Evolutionary conservation across 2,113 vertebrate species (phyloP).

Genomic region (Raja brachyura): DNA sequence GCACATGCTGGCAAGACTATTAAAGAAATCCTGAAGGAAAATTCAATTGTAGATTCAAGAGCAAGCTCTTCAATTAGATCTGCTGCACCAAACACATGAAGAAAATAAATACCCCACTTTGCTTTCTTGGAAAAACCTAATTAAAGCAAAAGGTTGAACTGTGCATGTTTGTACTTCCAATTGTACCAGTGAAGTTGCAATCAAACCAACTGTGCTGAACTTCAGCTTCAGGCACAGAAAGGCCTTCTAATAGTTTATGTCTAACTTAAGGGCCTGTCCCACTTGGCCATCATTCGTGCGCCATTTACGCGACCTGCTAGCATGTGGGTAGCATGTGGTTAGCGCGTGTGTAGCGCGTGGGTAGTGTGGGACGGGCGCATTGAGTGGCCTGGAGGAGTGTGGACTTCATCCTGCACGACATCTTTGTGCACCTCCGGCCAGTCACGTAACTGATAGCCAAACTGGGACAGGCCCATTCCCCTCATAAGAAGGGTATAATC

Average conservation of each 20-base stretch:
- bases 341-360: too few relatives aligned
- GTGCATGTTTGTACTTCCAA: background rate
- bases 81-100: background rate
- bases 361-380: too few relatives aligned
- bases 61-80: background rate
- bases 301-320: too few relatives aligned
- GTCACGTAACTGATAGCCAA: too few relatives aligned
- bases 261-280: background rate
- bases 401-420: too few relatives aligned
- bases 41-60: background rate
- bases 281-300: too few relatives aligned
- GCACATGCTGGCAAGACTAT: conserved; percentile 8
- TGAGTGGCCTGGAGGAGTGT: too few relatives aligned
- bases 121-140: background rate
- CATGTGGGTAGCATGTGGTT: too few relatives aligned
- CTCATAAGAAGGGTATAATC: background rate
- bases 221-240: background rate
- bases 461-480: too few relatives aligned
- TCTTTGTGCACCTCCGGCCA: too few relatives aligned
- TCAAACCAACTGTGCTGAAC: background rate
- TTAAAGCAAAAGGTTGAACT: background rate
- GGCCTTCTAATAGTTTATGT: background rate
- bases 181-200: background rate
- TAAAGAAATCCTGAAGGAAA: background rate
- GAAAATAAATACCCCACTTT: background rate